Evolutionary conservation across 2,888 invertebrate genomes (phyloP).

Genomic region (Drosophila percnosoma): DNA sequence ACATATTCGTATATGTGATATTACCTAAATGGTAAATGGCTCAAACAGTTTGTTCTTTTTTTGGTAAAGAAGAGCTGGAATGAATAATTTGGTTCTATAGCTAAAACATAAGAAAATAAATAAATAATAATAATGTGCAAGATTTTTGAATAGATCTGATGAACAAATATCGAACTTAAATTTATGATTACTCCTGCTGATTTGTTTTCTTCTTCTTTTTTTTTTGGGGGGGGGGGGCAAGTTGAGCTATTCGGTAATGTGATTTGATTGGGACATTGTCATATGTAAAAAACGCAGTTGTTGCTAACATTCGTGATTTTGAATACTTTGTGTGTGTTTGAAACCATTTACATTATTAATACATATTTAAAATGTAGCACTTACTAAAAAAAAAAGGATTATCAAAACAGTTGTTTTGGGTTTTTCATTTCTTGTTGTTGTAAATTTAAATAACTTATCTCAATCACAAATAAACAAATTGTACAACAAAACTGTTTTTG

Average conservation of each 20-base stretch:
- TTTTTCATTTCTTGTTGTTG: constrained; percentile 22
- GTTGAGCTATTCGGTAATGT: not conserved
- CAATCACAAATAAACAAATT: constrained; percentile 38
- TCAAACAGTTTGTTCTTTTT: not conserved
- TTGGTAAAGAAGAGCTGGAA: not conserved
- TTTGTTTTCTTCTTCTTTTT: not conserved
- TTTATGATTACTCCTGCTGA: not conserved
- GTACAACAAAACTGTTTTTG: constrained; percentile 35
- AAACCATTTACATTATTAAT: constrained; percentile 65
- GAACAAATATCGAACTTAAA: constrained; percentile 5
- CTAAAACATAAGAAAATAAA: not conserved
- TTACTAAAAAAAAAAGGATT: constrained; percentile 50
- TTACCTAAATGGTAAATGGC: constrained; percentile 4
- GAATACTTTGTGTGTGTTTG: constrained; percentile 53
- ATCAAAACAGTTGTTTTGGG: constrained; percentile 44
- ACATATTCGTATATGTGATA: constrained; percentile 47
- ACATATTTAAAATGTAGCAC: constrained; percentile 46
- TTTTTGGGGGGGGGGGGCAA: not conserved
- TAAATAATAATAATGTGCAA: not conserved
- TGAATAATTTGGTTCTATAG: not conserved
- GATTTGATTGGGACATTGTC: constrained; percentile 4
- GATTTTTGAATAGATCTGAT: not conserved
- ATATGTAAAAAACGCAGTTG: constrained; percentile 33
- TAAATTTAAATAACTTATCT: constrained; percentile 56
- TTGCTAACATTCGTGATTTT: constrained; percentile 35